These are phyloP conservation scores for Pontoporia blainvillei DNA, from an alignment of 2,113 vertebrate genomes.

Conservation along the genomic window DNA sequence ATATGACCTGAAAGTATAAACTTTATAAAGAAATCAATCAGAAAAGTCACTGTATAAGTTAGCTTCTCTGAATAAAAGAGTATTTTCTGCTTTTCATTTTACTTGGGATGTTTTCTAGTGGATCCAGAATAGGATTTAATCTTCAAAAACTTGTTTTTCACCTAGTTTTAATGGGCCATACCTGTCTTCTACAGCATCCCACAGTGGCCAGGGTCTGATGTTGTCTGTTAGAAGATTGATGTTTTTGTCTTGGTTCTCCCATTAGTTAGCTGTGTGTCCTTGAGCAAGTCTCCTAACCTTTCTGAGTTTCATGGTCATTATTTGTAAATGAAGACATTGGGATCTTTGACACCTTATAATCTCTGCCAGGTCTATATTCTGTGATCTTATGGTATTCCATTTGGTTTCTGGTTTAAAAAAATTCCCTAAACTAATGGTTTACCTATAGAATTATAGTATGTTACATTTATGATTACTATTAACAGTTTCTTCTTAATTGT, in stretches of 20 bases:
- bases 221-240: neutral
- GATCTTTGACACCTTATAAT: neutral
- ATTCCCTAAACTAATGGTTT: neutral
- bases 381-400: neutral
- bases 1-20: neutral
- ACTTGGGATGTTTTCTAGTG: neutral
- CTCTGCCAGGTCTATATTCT: neutral
- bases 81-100: neutral
- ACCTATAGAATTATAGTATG: neutral
- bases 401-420: neutral
- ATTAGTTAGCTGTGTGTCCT: neutral
- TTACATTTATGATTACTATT: neutral
- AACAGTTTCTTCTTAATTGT: neutral
- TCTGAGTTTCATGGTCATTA: neutral
- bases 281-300: neutral
- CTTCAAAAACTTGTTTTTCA: neutral
- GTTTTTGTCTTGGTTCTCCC: neutral
- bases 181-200: neutral
- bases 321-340: neutral
- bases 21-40: neutral
- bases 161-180: neutral
- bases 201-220: neutral
- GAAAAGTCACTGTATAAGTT: neutral
- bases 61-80: neutral
- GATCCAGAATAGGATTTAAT: neutral